A percentile compares a stretch with the other conserved stretches of the same genome.
phyloP scores from a whole-genome alignment of 2,797 vertebrate species.

The Urophycis tenuis region DNA sequence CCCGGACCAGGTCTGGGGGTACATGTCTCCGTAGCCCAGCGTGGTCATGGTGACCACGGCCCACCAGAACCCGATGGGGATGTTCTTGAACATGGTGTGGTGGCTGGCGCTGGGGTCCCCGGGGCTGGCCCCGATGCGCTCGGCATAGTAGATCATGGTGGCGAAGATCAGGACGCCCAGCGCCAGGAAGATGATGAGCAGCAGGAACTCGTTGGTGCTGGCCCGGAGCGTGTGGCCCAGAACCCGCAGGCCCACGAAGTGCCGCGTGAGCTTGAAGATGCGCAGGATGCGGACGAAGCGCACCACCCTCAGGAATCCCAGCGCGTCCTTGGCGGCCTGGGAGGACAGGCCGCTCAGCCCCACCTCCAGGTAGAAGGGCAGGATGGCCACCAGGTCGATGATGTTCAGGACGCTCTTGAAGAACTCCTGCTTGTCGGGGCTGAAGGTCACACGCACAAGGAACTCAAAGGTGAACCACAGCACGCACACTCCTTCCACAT shows the following conservation, averaged over 20 bases:
- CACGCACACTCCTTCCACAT: slow-evolving; percentile 94
- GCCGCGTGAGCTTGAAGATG: slow-evolving; percentile 97
- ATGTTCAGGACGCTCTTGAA: slow-evolving; percentile 95
- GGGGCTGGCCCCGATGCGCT: slow-evolving; percentile 88
- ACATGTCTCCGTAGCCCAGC: slow-evolving; percentile 96
- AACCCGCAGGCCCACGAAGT: slow-evolving; percentile 92
- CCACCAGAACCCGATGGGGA: slow-evolving; percentile 99
- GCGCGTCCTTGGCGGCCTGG: slow-evolving; percentile 94
- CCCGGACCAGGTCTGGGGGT: slow-evolving; percentile 95
- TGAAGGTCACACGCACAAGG: slow-evolving; percentile 90
- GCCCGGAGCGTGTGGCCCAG: slow-evolving; percentile 92
- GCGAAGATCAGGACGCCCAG: slow-evolving; percentile 96
- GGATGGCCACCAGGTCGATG: slow-evolving; percentile 96
- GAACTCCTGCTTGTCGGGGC: slow-evolving; percentile 97
- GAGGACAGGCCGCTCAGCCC: slow-evolving; percentile 93
- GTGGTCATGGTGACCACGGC: slow-evolving; percentile 99
- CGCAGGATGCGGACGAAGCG: slow-evolving; percentile 95
- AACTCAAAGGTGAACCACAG: slow-evolving; percentile 99
- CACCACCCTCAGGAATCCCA: slow-evolving; percentile 97
- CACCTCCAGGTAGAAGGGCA: slow-evolving; percentile 96
- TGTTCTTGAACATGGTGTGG: slow-evolving; percentile 97
- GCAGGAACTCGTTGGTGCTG: slow-evolving; percentile 94
- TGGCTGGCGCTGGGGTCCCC: slow-evolving; percentile 87
- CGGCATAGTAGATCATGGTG: slow-evolving; percentile 98
- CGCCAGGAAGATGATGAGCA: slow-evolving; percentile 96